Percentiles rank a stretch among this genome's conserved stretches.
Evolutionary conservation across 2,113 vertebrate species (phyloP).

Genomic region (Nestor notabilis): DNA sequence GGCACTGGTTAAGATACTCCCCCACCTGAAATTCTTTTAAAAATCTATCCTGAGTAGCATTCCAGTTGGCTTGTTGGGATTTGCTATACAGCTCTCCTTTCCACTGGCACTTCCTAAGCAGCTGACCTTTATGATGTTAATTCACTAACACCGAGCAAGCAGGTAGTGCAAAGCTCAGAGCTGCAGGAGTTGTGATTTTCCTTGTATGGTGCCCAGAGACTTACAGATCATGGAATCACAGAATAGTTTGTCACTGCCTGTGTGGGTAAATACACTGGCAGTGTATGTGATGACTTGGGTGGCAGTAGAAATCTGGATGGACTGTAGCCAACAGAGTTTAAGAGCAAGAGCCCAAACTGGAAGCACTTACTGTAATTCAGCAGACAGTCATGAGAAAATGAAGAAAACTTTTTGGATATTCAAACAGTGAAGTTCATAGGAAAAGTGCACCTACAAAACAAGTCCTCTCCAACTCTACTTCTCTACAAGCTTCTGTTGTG

Average conservation of each 20-base stretch:
- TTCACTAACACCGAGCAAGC: neutral
- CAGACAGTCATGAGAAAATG: neutral
- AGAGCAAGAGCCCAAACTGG: neutral
- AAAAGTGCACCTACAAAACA: neutral
- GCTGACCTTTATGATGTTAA: neutral
- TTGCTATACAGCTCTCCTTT: neutral
- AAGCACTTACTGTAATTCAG: neutral
- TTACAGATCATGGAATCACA: neutral
- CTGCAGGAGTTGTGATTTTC: neutral
- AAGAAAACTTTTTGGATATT: neutral
- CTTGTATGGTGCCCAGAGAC: neutral
- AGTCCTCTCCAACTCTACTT: neutral
- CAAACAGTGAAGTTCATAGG: neutral
- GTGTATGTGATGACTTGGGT: neutral
- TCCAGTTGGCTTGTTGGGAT: neutral
- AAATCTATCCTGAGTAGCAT: neutral
- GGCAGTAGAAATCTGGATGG: neutral
- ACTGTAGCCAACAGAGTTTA: neutral
- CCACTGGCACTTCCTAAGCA: neutral
- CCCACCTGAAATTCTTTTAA: neutral
- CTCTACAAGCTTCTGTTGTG: accelerated
- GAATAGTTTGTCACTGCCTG: neutral
- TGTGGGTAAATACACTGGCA: neutral
- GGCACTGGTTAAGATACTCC: neutral
- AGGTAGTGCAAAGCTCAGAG: neutral